Base-by-base conservation (phyloP, 1,140 invertebrate genomes). In the Periplaneta americana region DNA sequence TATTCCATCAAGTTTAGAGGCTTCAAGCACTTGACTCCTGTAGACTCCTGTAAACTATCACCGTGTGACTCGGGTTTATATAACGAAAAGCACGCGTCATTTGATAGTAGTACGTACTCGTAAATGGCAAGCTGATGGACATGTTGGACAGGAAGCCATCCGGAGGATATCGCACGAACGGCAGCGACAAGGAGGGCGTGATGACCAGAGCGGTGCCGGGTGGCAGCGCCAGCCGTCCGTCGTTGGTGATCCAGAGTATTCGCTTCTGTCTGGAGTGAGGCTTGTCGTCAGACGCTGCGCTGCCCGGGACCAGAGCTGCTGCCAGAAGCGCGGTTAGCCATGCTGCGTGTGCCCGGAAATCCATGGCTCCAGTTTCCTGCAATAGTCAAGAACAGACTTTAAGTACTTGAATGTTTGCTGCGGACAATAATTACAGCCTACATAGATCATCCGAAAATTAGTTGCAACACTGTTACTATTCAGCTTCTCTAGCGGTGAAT, bases 81-180 rank as follows among this genome's bases (percentile, higher is more conserved):
- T n/a, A n/a, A n/a, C n/a, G n/a, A n/a, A n/a, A n/a, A n/a, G n/a
- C n/a, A n/a, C n/a, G n/a, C n/a, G n/a, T n/a, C 22, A 15, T 48
- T 48, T 15, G 11, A 4, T 10, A 28, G 37, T 48, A n/a, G 32
- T 77, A 92, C 94, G 93, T 88, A 96, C 95, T 95, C 85, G 95
- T 95, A 86, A 96, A 95, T n/a, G 95, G 95, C 83, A 96, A 91
- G 88, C 94, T 96, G 85, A 96, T 92, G 34, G 95, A 94, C 89
- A 96, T 91, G 85, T 96, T 96, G 80, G 95, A 95, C 82, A 95
- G 91, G 87, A 96, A 96, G 75, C 95, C 95, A 85, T 94, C 92
- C 1, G 95, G 95, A 32, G 95, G 95, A 89, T 96, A 94, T 80
- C 95, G 90, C 0, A 96, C 94, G 85, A 96, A 93, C 17, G 95